phyloP scores from a whole-genome alignment of 2,113 vertebrate genomes.

The Dipodomys spectabilis region DNA sequence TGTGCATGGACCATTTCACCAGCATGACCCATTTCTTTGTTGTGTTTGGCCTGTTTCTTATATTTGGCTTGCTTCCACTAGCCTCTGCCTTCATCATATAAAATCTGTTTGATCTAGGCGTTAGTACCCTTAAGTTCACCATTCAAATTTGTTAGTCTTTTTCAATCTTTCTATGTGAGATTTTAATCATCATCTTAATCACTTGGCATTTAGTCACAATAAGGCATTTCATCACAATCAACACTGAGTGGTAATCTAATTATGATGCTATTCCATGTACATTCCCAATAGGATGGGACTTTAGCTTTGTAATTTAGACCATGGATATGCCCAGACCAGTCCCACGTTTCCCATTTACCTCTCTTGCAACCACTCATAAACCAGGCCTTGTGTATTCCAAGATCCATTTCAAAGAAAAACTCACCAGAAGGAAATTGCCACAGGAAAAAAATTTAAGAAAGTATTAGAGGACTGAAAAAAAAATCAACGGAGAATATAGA shows the following conservation, averaged over 20 bases:
- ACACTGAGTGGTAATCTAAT: slow-evolving; percentile 17
- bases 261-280: slow-evolving; percentile 29
- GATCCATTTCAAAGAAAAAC: slow-evolving; percentile 12
- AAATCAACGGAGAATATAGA: background rate
- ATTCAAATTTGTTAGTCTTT: background rate
- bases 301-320: background rate
- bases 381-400: slow-evolving; percentile 16
- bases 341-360: background rate
- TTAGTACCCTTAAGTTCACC: background rate
- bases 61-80: no score
- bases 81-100: background rate
- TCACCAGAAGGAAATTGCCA: background rate
- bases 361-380: background rate
- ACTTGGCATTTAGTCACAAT: slow-evolving; percentile 15
- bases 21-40: no score
- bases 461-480: background rate
- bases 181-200: background rate
- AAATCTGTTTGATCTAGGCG: background rate
- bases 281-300: background rate
- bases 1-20: no score
- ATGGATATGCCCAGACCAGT: background rate
- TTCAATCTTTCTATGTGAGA: background rate
- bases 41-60: no score
- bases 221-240: background rate
- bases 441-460: background rate